phyloP scores from a whole-genome alignment of 2,797 vertebrate genomes.

The Hapalemur alaotrensis region DNA sequence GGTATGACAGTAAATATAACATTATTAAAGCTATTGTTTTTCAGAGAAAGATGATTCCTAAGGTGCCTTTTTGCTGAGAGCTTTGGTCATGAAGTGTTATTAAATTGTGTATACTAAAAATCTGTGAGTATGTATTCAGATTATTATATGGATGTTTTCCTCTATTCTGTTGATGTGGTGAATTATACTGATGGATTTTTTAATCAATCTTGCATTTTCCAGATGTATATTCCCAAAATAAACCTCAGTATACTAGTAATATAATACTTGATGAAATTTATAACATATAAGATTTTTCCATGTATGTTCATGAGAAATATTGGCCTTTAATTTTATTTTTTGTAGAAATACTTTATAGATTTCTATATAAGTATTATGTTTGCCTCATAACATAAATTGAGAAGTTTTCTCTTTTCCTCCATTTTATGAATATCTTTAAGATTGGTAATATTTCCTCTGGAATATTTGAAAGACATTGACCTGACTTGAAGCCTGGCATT shows the following conservation, averaged over 20 bases:
- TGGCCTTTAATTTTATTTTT: not conserved
- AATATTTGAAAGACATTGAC: not conserved
- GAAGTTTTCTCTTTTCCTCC: not conserved
- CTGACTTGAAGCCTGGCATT: not conserved
- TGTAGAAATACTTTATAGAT: not conserved
- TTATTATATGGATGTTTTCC: not conserved
- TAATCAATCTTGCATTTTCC: not conserved
- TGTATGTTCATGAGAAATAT: too few relatives aligned
- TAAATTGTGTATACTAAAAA: not conserved
- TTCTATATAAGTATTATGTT: not conserved
- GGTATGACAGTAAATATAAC: not conserved
- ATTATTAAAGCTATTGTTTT: not conserved
- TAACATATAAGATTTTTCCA: not conserved
- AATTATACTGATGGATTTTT: not conserved
- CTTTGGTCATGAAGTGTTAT: not conserved
- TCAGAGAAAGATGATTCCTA: not conserved
- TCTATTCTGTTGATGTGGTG: not conserved
- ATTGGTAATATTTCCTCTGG: not conserved
- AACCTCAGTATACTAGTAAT: not conserved
- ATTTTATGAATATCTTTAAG: not conserved
- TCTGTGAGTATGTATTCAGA: not conserved
- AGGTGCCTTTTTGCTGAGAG: not conserved
- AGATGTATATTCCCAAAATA: not conserved
- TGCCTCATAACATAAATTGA: not conserved
- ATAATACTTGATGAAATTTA: not conserved